Evolutionary conservation across 2,797 vertebrate species (phyloP), one percentile per base, ranked within the genome.

Genomic region (Chloroceryle inda): DNA sequence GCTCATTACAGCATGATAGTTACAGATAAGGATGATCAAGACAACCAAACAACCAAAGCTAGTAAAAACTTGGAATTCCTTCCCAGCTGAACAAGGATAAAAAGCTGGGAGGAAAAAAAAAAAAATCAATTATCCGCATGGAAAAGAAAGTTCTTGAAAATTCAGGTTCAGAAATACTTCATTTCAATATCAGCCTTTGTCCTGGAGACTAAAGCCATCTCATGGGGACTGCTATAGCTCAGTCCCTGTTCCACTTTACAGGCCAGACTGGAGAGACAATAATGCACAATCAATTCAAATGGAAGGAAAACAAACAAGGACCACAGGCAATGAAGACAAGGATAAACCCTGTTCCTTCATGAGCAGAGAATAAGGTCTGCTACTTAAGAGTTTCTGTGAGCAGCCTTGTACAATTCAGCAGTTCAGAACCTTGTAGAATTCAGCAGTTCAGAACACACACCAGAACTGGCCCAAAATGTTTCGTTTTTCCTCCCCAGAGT

Each of bases 251-350:
- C 53, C 59, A 52, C 47, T 49, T 44, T 38, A 67, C 40, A 71
- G 64, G 44, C 27, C 76, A 55, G 38, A 31, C 33, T 59, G 61
- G 24, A 55, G 21, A 88, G 16, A 69, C 5, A 56, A 1, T 11
- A 56, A 86, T 50, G 53, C 31, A 84, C 77, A 24, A 50, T 74
- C 56, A 44, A 64, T 42, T 88, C 73, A 81, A 40, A 81, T 4
- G 44, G 66, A 75, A 86, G 33, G 40, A 84, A 87, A 84, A 92
- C 77, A 93, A 93, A 83, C 35, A 88, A 74, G 44, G 31, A 61
- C 56, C 33, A 45, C 49, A 66, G 73, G 66, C 74, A 74, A 33
- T 4, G 62, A 42, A 89, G 62, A 49, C 31, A 63, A 72, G 71
- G 58, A 84, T 26, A 89, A 92, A 75, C 6, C 23, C 22, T 40